Base-by-base conservation (phyloP, 2,113 vertebrate species). In the Dromaius novaehollandiae region DNA sequence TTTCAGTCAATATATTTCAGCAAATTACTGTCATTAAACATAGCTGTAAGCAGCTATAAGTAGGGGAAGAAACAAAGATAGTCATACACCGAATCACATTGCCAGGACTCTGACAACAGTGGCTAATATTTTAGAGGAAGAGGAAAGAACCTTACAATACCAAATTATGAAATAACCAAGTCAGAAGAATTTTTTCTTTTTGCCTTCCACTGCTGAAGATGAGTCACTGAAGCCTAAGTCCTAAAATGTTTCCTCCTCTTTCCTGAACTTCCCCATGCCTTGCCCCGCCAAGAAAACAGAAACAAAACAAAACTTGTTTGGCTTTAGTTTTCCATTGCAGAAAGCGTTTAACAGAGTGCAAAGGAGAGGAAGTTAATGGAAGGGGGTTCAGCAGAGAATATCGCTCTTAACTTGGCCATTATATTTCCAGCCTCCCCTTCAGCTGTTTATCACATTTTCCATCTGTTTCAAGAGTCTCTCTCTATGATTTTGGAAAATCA, bases 91-190 rank as follows among this genome's bases (percentile, higher is more conserved):
- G 36, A 92, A 82, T 58, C 56, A 85, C 0, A 0, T 11, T 85
- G 58, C 79, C 46, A 83, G n/a, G 10, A 70, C 58, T 87, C 64
- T 0, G 0, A 55, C 58, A 96, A 82, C n/a, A 80, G 34, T 56
- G 53, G 82, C 92, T 74, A 95, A 83, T 96, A 91, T 89, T 93
- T 94, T 50, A 96, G 55, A 94, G 36, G 46, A 82, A 25, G 34
- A 26, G 89, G 75, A 51, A 87, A 88, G 11, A 94, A 95, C 73
- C 32, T 80, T 77, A 48, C 21, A 93, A 82, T 76, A 58, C 8
- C 69, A 55, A 95, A 95, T 91, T 91, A 91, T 88, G 55, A 89
- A 95, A 89, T 88, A 95, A 83, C 21, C 32, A 86, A 93, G 9
- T 42, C 74, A 80, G 60, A 87, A 89, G 71, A 85, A 24, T 58